Evolutionary conservation across 2,888 invertebrate genomes (phyloP), one percentile per base, ranked within the genome.

Genomic region (Pristionchus exspectatus): DNA sequence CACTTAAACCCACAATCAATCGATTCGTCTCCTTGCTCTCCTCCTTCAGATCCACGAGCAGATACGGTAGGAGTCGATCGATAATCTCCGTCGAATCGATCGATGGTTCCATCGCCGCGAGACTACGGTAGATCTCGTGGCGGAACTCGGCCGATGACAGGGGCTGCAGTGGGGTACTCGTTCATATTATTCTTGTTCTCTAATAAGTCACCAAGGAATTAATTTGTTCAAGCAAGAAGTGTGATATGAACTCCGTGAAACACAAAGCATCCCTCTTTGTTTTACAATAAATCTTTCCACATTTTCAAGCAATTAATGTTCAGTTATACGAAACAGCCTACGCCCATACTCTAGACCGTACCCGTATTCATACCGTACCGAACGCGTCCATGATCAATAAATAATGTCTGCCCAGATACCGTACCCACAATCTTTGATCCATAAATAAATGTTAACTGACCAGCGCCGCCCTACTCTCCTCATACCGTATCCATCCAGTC

Each of bases 81-180:
- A 87, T 72, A 30, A 27, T 30, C 54, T 72, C 54, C 18, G 66
- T n/a, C 4, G 56, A 33, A 12, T 86, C 59, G 56, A 84, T 56
- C 27, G 84, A 77, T 30, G 27, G 5, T 1, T 56, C 59, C 84
- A 30, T 50, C 44, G 9, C 12, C 44, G 30, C 24, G n/a, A 87
- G 87, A 30, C 4, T 72, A 69, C 87, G 69, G 87, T 87, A 87
- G 50, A 87, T 72, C 30, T 87, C 87, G 72, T 87, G 87, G 33
- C 87, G 87, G 72, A 87, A 72, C 7, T 16, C 50, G 2, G 87
- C 38, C 16, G 30, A 87, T n/a, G n/a, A 16, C 7, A 87, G 50
- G 24, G 87, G 33, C 87, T 87, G 54, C 2, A 87, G 30, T 66
- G 2, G 1, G 5, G 0, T 38, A 27, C 2, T 27, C 12, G 4